These are phyloP conservation scores for Rhynchophorus ferrugineus DNA, from an alignment of 1,140 invertebrate genomes.

Conservation along the genomic window DNA sequence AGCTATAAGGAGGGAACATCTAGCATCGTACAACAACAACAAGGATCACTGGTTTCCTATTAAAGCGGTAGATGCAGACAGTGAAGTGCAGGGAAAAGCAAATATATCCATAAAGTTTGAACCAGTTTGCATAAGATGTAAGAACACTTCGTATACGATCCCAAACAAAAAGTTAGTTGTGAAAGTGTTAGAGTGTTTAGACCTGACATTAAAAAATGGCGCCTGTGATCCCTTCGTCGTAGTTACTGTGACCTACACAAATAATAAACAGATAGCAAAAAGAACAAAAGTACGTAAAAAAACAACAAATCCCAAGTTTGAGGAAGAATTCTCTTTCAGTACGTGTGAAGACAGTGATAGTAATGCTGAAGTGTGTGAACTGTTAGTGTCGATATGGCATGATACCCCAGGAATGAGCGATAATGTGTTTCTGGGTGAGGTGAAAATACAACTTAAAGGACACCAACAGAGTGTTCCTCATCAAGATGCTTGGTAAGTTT, in stretches of 20 bases:
- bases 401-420: constrained; percentile 67
- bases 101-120: constrained; percentile 62
- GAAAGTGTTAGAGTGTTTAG: constrained; percentile 73
- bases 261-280: constrained; percentile 71
- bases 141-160: constrained; percentile 18
- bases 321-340: constrained; percentile 83
- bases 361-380: constrained; percentile 59
- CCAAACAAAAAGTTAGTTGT: constrained; percentile 44
- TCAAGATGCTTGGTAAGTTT: constrained; percentile 51
- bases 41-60: constrained; percentile 90
- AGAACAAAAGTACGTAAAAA: constrained; percentile 83
- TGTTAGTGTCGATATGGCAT: constrained; percentile 77
- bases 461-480: constrained; percentile 52
- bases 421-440: constrained; percentile 79
- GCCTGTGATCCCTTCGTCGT: constrained; percentile 84
- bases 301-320: constrained; percentile 79
- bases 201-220: constrained; percentile 81
- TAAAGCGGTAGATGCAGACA: constrained; percentile 73
- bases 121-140: constrained; percentile 30
- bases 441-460: constrained; percentile 66
- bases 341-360: constrained; percentile 55
- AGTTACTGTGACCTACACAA: constrained; percentile 70
- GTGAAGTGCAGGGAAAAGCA: constrained; percentile 80
- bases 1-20: constrained; percentile 76
- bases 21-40: constrained; percentile 77